Evolutionary conservation across 2,888 invertebrate species (phyloP), one percentile per base, ranked within the genome.

Genomic region (Epirrita christyi): DNA sequence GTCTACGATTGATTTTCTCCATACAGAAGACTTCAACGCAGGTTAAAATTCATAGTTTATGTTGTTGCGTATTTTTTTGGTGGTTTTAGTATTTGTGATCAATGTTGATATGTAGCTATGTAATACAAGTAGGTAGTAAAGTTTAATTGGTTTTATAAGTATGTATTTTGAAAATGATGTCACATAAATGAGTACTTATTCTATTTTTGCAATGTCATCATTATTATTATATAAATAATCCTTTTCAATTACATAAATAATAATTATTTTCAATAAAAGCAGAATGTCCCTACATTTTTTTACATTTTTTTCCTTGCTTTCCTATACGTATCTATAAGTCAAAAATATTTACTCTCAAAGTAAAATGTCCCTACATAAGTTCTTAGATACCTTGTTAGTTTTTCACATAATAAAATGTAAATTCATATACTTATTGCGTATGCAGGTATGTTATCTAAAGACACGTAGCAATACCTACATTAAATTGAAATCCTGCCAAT

Each of bases 11-110:
- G 49, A 52, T 57, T 48, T 44, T 40, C 7, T 43, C 10, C 44
- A 48, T 62, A 59, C 41, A 73, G 75, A 78, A 78, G 79, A 78
- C 68, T 69, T 76, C 68, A 77, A 78, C 78, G 75, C 61, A 68
- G 28, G 57, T 56, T 28, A 14, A 41, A 46, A 2, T 38, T 38
- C n/a, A 32, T 32, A 29, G 8, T 32, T 32, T 32, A 0, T 9
- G 6, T 32, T 11, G 2, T 36, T 11, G 38, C 38, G 11, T 48
- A 27, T 7, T 11, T 14, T 28, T 43, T 13, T 43, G 10, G 10
- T 34, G 34, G 4, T 36, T 2, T 32, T 1, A 7, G 2, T 8
- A 7, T 32, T 32, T 32, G 9, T 32, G 8, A 7, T 9, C 9
- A 21, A 21, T 21, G 21, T 21, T 32, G 32, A 7, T 32, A 6